Evolutionary conservation across 2,797 vertebrate species (phyloP).

Genomic region (Poecile montanus): DNA sequence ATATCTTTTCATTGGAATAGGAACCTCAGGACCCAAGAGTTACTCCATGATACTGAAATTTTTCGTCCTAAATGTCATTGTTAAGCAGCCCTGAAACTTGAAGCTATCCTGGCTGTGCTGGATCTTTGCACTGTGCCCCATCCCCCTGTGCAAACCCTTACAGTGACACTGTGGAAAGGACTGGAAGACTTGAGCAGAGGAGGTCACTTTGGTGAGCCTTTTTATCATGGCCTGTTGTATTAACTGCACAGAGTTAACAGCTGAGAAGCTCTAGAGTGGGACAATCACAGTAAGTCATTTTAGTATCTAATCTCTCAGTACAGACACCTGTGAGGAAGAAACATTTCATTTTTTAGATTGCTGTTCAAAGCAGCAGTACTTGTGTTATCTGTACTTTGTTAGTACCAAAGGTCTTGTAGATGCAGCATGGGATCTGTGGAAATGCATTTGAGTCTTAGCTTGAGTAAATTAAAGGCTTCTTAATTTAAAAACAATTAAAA

Average conservation of each 20-base stretch:
- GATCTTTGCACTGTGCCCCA: neutral
- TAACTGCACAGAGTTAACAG: neutral
- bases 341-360: neutral
- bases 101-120: neutral
- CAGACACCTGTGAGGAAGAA: neutral
- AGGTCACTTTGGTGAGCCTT: neutral
- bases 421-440: neutral
- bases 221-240: neutral
- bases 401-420: neutral
- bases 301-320: neutral
- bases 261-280: neutral
- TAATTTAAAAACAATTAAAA: neutral
- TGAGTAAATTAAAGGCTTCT: neutral
- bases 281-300: neutral
- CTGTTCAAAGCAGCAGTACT: neutral
- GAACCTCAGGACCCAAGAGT: neutral
- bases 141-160: neutral
- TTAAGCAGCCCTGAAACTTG: neutral
- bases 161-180: neutral
- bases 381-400: neutral
- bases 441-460: neutral
- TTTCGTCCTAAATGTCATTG: neutral
- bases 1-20: neutral
- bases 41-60: accelerated
- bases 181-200: neutral